A percentile compares a stretch with the other conserved stretches of the same genome.
These are phyloP conservation scores for Watsonalla binaria DNA, from an alignment of 2,888 invertebrate species.

Conservation along the genomic window DNA sequence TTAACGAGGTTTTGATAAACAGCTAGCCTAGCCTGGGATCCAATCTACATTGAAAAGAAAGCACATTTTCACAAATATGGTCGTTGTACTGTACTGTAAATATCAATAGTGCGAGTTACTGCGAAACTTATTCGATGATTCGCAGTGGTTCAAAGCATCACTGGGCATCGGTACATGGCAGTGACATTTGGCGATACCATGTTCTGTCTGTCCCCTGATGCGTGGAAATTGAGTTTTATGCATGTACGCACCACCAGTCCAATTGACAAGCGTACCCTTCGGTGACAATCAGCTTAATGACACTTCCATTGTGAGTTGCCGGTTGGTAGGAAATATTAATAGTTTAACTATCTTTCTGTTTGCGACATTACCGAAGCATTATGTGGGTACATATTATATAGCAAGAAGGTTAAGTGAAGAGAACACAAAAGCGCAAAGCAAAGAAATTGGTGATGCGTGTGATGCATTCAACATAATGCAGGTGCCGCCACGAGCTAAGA, in stretches of 20 bases:
- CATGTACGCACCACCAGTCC: conserved; percentile 42
- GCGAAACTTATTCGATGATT: conserved; percentile 16
- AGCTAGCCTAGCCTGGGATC: too few species aligned
- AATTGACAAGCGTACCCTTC: conserved; percentile 47
- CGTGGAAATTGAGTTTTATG: conserved; percentile 65
- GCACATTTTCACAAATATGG: too few species aligned
- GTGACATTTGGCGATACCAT: conserved; percentile 54
- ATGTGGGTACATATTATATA: too few species aligned
- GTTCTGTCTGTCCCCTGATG: conserved; percentile 40
- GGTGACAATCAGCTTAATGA: conserved; percentile 2
- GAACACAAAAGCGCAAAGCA: too few species aligned
- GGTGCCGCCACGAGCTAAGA: too few species aligned
- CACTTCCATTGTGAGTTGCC: neutral
- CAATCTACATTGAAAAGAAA: too few species aligned
- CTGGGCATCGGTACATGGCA: conserved; percentile 40
- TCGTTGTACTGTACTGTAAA: neutral
- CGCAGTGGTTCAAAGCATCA: conserved; percentile 14
- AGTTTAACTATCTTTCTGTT: neutral
- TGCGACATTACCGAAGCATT: too few species aligned
- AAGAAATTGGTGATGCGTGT: too few species aligned
- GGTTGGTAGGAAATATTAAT: neutral
- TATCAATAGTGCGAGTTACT: conserved; percentile 21
- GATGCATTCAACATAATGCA: too few species aligned
- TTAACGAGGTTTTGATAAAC: too few species aligned
- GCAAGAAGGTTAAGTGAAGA: too few species aligned